Base-by-base conservation (phyloP, 1,140 invertebrate genomes). In the Caenorhabditis tropicalis region DNA sequence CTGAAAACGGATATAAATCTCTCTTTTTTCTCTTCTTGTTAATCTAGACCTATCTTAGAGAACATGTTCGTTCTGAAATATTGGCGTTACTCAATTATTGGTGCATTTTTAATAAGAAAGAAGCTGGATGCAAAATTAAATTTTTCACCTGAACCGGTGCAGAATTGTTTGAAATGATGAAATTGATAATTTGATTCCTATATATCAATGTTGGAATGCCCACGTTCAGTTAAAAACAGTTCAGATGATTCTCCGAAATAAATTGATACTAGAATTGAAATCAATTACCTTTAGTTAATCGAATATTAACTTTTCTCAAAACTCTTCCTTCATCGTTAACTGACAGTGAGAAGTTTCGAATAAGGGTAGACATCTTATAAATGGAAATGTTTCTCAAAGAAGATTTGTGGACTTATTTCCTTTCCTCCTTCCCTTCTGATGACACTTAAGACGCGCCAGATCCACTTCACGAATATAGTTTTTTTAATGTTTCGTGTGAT, bases 1-100 rank as follows among this genome's bases (percentile, higher is more conserved):
- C 10, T 19, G 1, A n/a, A 43, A 74, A 74, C 65, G 36, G 36
- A 74, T 74, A 43, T 74, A 74, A 74, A 74, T 74, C 65, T 39
- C 36, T 46, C 43, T 27, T 56, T 56, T 56, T 27, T 3, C 7
- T 24, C 16, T n/a, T n/a, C 49, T 51, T 74, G n/a, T 15, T 31
- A n/a, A n/a, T 36, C 15, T n/a, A 7, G 31, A 43, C 36, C 29
- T 19, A 43, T 24, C 19, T 6, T 31, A 74, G 24, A 74, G 33
- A 31, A 5, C 65, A 15, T 31, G 33, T 31, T 36, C 65, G 27
- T 43, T 74, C 15, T 43, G 65, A 43, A 74, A 74, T 36, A 43
- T 46, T 19, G 33, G 36, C 36, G 2, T n/a, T n/a, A 43, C 65
- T 46, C 36, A 0, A 43, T 74, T 43, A 74, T 74, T 36, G 36